Evolutionary conservation across 2,113 vertebrate genomes (phyloP).

Genomic region (Noturus placidus): DNA sequence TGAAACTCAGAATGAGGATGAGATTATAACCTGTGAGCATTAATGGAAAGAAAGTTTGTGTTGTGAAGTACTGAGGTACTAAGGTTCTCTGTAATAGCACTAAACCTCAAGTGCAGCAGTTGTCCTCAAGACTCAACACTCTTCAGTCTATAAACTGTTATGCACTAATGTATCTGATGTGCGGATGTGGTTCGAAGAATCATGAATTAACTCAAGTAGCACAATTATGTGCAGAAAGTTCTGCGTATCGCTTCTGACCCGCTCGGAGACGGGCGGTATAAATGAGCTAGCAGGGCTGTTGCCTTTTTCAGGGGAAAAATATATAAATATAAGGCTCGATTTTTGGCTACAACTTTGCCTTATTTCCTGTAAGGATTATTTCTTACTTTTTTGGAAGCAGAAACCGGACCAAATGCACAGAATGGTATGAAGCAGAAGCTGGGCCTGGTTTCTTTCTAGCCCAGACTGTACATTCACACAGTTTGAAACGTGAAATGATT

Average conservation of each 20-base stretch:
- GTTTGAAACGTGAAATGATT: neutral
- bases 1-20: neutral
- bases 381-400: neutral
- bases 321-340: neutral
- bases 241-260: neutral
- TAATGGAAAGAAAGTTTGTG: constrained; percentile 21
- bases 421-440: neutral
- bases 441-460: neutral
- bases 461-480: neutral
- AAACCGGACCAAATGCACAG: neutral
- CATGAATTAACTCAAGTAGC: constrained; percentile 4
- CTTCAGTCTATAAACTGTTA: neutral
- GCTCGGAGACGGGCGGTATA: neutral
- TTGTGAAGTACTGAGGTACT: constrained; percentile 15
- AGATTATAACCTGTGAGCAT: constrained; percentile 5
- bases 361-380: neutral
- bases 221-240: too few species aligned
- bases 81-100: constrained; percentile 42
- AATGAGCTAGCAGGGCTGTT: neutral
- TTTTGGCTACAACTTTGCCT: neutral
- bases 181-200: neutral
- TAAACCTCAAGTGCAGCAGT: constrained; percentile 3
- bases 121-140: neutral
- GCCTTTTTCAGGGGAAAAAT: neutral
- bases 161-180: constrained; percentile 30